phyloP scores from a whole-genome alignment of 2,797 vertebrate genomes.

The Melanotaenia pygmaea region DNA sequence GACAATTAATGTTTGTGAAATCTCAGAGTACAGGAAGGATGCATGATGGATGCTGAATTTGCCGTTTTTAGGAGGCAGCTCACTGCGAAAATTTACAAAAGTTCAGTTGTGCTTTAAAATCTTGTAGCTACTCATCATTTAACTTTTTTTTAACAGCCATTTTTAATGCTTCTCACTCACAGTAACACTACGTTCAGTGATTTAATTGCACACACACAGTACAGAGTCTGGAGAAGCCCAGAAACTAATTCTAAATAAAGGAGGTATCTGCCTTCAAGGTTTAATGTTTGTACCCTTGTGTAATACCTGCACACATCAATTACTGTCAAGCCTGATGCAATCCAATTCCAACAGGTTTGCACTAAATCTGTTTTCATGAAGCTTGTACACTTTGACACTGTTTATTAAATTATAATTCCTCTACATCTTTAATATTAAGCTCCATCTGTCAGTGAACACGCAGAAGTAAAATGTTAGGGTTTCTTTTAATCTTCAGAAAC shows the following conservation, averaged over 20 bases:
- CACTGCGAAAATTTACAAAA: no score
- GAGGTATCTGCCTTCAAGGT: not conserved
- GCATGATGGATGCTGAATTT: no score
- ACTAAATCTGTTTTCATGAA: not conserved
- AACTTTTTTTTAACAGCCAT: not conserved
- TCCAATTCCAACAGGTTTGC: not conserved
- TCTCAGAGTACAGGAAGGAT: no score
- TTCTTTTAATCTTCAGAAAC: not conserved
- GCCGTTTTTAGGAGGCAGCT: no score
- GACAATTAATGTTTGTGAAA: no score
- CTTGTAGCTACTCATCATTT: not conserved
- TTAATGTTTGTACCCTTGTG: not conserved
- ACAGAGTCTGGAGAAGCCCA: not conserved
- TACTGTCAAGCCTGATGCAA: not conserved
- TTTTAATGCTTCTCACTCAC: not conserved
- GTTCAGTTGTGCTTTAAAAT: no score
- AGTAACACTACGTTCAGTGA: not conserved
- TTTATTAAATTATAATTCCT: not conserved
- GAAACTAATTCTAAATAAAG: not conserved
- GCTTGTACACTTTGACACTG: not conserved
- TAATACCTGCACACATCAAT: not conserved
- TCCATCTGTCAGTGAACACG: not conserved
- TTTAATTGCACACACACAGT: not conserved
- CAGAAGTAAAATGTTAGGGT: not conserved
- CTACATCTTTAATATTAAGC: not conserved